These are phyloP conservation scores for Mus pahari DNA, from an alignment of 2,113 vertebrate genomes.

Conservation along the genomic window DNA sequence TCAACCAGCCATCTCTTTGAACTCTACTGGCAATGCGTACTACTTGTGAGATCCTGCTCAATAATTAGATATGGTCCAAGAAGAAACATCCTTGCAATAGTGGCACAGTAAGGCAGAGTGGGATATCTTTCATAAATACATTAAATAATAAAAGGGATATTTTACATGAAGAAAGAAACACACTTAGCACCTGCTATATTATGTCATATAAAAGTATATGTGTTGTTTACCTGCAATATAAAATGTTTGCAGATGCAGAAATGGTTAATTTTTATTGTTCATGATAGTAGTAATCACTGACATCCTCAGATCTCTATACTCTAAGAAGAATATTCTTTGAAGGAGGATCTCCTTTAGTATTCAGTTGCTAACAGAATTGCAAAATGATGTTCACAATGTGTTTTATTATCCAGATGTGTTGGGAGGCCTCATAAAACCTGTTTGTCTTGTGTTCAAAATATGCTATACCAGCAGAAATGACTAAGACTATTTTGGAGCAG, in stretches of 20 bases:
- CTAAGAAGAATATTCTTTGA: background rate
- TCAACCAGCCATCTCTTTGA: background rate
- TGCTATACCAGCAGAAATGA: background rate
- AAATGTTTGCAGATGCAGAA: background rate
- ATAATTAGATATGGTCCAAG: background rate
- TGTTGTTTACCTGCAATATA: background rate
- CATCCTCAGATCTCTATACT: background rate
- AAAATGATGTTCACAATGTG: background rate
- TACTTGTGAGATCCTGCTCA: background rate
- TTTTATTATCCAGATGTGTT: constrained; percentile 34
- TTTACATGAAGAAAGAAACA: background rate
- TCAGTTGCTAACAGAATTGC: background rate
- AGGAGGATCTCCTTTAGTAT: background rate
- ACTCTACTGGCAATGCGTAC: background rate
- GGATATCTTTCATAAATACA: background rate
- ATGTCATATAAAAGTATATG: background rate
- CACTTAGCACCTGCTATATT: background rate
- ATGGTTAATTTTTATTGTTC: background rate
- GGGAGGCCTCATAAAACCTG: background rate
- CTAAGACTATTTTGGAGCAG: background rate
- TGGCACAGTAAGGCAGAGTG: constrained; percentile 47
- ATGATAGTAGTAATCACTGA: background rate
- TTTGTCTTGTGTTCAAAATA: constrained; percentile 21
- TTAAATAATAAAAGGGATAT: background rate
- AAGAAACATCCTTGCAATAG: constrained; percentile 21